Evolutionary conservation across 2,797 vertebrate genomes (phyloP).

Genomic region (Momotus momota): DNA sequence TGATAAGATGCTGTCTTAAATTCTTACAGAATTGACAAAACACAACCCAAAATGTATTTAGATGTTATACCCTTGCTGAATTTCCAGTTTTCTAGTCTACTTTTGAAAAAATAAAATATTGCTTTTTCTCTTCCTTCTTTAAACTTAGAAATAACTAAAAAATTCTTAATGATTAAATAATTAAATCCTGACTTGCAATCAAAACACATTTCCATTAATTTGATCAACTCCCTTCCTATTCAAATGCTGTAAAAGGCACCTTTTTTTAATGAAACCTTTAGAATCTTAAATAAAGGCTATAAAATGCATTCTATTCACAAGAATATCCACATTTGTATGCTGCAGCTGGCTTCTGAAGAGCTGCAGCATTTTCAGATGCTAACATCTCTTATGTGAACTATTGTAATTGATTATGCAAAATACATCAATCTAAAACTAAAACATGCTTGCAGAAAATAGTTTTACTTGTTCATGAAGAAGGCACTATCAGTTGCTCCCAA

Average conservation of each 20-base stretch:
- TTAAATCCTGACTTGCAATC: background rate
- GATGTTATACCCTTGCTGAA: background rate
- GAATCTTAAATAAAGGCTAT: background rate
- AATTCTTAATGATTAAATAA: background rate
- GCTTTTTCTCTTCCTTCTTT: background rate
- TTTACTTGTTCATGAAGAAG: background rate
- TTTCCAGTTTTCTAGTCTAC: background rate
- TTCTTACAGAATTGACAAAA: background rate
- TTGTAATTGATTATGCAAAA: background rate
- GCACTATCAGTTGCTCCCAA: background rate
- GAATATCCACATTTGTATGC: rapidly evolving
- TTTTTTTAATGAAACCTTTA: background rate
- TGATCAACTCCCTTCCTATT: background rate
- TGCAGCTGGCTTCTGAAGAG: background rate
- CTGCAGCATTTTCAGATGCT: background rate
- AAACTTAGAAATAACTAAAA: background rate
- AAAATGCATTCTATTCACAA: background rate
- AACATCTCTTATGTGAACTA: background rate
- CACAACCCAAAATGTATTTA: background rate
- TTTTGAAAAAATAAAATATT: background rate
- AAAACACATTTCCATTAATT: background rate
- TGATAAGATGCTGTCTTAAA: background rate
- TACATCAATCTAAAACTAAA: background rate
- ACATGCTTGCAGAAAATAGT: background rate
- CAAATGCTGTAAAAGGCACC: background rate